Percentiles rank a stretch among this genome's conserved stretches.
Conservation (phyloP, 2,797 vertebrate species). For the Mionectes olivaceus region DNA sequence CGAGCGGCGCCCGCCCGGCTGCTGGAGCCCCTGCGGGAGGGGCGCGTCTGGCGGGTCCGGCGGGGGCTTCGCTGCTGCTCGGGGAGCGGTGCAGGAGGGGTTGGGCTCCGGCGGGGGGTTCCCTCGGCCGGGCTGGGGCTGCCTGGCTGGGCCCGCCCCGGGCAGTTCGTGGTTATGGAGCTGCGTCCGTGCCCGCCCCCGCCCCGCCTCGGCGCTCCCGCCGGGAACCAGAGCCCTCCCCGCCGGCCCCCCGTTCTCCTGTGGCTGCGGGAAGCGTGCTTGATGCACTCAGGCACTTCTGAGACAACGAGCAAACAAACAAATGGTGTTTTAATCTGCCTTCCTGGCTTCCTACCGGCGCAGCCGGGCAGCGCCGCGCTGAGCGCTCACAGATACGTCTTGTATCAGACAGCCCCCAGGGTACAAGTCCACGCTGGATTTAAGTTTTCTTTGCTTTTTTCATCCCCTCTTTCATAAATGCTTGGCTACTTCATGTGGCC, state of each 20-base stretch:
- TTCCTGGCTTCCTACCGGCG: background rate
- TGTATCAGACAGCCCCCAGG: background rate
- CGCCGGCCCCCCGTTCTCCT: background rate
- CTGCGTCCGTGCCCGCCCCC: background rate
- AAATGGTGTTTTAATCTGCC: background rate
- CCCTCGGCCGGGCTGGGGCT: background rate
- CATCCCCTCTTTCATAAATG: background rate
- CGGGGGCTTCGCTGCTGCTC: background rate
- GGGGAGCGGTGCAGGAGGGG: background rate
- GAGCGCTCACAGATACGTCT: background rate
- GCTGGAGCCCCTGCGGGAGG: background rate
- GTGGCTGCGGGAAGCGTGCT: rapidly evolving
- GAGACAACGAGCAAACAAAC: too few relatives aligned
- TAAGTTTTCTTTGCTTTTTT: background rate
- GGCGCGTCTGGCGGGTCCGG: background rate
- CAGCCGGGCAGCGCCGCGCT: background rate
- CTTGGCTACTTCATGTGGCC: background rate
- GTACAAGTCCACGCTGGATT: background rate
- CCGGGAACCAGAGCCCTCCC: background rate
- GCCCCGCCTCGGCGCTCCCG: background rate
- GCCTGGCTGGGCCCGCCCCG: background rate
- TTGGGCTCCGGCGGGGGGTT: background rate
- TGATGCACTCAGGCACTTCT: background rate
- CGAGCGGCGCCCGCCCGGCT: background rate
- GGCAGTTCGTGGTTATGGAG: background rate